These are phyloP conservation scores for Pogoniulus pusillus DNA, from an alignment of 2,797 vertebrate species.

Conservation along the genomic window DNA sequence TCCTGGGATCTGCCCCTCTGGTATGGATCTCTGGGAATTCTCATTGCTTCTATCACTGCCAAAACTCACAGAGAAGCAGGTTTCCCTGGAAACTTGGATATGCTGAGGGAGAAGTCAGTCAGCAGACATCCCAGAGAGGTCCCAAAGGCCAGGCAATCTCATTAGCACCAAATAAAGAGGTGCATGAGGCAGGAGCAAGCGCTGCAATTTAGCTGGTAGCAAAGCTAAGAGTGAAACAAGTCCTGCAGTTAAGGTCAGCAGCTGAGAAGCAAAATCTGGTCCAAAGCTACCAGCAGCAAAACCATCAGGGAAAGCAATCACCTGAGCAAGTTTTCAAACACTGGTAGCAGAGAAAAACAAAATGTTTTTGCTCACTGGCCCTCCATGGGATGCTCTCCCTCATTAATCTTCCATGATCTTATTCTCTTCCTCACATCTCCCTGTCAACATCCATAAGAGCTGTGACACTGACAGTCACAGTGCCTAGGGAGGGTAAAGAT, in stretches of 20 bases:
- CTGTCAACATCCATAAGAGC: neutral
- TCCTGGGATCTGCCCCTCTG: neutral
- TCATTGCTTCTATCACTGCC: neutral
- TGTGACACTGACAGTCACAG: neutral
- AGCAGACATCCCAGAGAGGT: neutral
- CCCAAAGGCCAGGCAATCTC: neutral
- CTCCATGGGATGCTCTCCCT: neutral
- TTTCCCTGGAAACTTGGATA: neutral
- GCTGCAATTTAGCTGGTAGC: neutral
- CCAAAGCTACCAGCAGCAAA: neutral
- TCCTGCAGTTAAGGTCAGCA: neutral
- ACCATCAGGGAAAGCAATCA: neutral
- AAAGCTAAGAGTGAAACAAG: neutral
- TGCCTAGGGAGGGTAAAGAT: rapidly evolving
- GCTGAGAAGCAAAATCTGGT: neutral
- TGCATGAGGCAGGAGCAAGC: neutral
- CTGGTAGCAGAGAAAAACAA: neutral
- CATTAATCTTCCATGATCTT: neutral
- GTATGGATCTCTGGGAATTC: neutral
- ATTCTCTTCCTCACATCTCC: neutral
- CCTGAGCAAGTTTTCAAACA: neutral
- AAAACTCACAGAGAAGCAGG: neutral
- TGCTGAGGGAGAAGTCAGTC: neutral
- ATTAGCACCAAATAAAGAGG: neutral
- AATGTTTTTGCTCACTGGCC: neutral